Conservation (phyloP, 2,797 vertebrate genomes). For the Coendou prehensilis region DNA sequence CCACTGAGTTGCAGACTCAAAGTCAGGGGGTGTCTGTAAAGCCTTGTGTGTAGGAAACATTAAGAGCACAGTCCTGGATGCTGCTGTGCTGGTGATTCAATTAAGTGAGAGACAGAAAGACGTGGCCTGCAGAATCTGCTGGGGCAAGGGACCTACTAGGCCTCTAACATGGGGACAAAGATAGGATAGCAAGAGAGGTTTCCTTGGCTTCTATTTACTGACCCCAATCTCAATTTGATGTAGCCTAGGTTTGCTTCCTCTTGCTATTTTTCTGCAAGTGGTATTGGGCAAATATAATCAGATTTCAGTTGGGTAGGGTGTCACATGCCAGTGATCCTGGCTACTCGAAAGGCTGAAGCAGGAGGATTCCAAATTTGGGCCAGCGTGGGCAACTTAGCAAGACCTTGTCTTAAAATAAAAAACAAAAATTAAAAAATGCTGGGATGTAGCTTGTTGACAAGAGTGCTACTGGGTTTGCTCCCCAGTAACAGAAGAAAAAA, state of each 20-base stretch:
- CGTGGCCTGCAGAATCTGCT: background rate
- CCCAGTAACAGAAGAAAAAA: background rate
- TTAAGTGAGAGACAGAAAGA: background rate
- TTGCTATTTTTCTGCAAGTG: constrained; percentile 28
- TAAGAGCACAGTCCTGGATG: background rate
- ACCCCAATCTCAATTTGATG: background rate
- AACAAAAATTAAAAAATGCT: background rate
- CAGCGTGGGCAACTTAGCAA: background rate
- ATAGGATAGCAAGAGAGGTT: background rate
- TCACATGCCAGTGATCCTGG: background rate
- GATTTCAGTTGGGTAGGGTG: background rate
- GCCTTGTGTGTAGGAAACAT: background rate
- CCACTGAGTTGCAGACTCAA: background rate
- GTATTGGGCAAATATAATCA: background rate
- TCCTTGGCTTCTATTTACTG: background rate
- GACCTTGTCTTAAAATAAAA: background rate
- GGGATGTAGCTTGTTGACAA: background rate
- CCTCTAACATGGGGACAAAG: background rate
- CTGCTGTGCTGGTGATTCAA: background rate
- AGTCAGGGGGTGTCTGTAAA: background rate
- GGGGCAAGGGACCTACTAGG: background rate
- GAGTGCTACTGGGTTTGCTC: background rate
- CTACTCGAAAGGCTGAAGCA: background rate
- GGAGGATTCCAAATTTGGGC: background rate
- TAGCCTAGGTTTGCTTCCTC: background rate